These are phyloP conservation scores for Therioaphis trifolii DNA, from an alignment of 2,888 invertebrate genomes.

Conservation along the genomic window DNA sequence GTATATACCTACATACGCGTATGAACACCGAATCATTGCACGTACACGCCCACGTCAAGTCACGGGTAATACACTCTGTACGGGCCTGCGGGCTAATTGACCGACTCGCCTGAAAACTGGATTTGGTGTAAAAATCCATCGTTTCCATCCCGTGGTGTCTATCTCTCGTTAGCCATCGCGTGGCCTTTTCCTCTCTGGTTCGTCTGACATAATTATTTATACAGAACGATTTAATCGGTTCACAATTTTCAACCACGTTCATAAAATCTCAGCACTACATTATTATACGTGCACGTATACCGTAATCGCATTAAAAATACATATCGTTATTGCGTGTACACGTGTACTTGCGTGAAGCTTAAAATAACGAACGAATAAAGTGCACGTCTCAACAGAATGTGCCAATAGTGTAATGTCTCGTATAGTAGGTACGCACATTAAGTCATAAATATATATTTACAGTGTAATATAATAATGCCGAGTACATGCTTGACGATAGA, in stretches of 20 bases:
- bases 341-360: no score
- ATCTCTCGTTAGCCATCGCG: neutral
- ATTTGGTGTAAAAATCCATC: slow-evolving; percentile 17
- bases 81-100: neutral
- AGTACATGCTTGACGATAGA: neutral
- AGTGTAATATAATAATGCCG: no score
- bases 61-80: neutral
- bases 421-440: no score
- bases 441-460: no score
- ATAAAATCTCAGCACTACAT: no score
- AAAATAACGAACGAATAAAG: no score
- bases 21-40: neutral
- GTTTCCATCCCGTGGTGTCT: neutral
- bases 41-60: neutral
- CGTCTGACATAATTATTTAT: neutral
- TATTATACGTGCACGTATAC: no score
- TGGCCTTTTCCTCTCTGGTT: neutral
- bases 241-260: no score
- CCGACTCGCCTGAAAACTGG: neutral
- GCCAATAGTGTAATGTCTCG: no score
- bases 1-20: neutral
- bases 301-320: no score
- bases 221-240: neutral
- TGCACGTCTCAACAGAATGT: no score
- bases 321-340: no score